Evolutionary conservation across 2,888 invertebrate species (phyloP), one percentile per base, ranked within the genome.

Genomic region (Lasioglossum lativentre): DNA sequence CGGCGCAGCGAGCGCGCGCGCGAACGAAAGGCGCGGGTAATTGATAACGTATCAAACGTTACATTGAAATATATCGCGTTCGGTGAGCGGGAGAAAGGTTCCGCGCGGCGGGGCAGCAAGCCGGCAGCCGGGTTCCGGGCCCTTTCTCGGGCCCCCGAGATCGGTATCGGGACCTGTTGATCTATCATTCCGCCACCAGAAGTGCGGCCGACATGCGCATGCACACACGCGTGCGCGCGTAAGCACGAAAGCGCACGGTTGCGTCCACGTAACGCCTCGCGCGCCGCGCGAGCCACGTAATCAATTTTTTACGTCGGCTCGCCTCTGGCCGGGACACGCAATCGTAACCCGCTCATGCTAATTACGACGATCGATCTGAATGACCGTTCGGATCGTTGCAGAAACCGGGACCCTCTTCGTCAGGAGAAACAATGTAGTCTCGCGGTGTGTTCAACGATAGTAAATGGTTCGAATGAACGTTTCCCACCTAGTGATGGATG

Each of bases 181-280:
- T 86, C 86, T 86, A 86, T 86, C 86, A 86, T 86, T 86, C 86
- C 86, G 86, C 81, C 86, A 86, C 86, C 86, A 86, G 77, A 86
- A 86, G 86, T 78, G 81, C 86, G 77, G 76, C 59, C 59, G 59
- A 63, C 59, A 63, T 30, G 56, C 75, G 75, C 80, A 84, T 70
- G 85, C 74, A 80, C 68, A 72, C 52, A n/a, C 45, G 52, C 63
- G 63, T n/a, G 59, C 63, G 63, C 19, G 59, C 59, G 27, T 59
- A 68, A 45, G 71, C 85, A 85, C 85, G 75, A 83, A 83, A 83
- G 77, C 77, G 84, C 84, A 40, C n/a, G 38, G 68, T 78, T 56
- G 79, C 82, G 82, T 78, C 78, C 79, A 82, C 84, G 84, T 84
- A 84, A 84, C 68, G 77, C 84, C 84, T 66, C 19, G 45, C 73